Conservation (phyloP, 2,888 invertebrate genomes). For the Scotopteryx bipunctaria region DNA sequence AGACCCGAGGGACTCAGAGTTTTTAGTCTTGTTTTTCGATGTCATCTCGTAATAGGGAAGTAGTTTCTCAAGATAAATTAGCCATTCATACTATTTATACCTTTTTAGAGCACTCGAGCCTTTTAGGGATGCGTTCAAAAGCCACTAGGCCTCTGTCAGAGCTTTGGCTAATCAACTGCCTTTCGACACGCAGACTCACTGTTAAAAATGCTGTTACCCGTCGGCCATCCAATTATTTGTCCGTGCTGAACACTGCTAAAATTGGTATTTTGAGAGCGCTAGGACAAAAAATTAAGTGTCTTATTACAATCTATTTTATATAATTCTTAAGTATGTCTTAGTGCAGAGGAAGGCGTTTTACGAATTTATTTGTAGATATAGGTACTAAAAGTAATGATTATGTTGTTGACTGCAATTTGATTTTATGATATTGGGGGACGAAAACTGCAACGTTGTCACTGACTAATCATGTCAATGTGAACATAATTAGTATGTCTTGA, state of each 20-base stretch:
- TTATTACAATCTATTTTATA: too few species aligned
- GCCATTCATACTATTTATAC: not conserved
- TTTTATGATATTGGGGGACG: not conserved
- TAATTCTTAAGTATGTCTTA: too few species aligned
- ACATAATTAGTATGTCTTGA: constrained; percentile 5
- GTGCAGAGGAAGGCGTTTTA: not conserved
- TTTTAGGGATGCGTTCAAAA: too few species aligned
- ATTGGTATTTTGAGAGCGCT: too few species aligned
- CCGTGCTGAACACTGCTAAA: too few species aligned
- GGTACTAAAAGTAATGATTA: not conserved
- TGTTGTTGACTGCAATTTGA: not conserved
- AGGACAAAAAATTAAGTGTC: too few species aligned
- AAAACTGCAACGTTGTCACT: constrained; percentile 8
- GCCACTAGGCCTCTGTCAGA: too few species aligned
- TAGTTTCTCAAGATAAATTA: constrained; percentile 1
- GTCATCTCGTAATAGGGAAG: constrained; percentile 1
- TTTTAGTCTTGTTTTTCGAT: constrained; percentile 9
- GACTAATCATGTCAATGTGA: constrained; percentile 10
- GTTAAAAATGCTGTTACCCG: too few species aligned
- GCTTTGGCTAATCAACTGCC: too few species aligned
- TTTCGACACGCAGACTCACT: too few species aligned
- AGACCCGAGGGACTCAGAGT: constrained; percentile 1
- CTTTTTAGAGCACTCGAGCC: not conserved
- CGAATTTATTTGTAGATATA: not conserved
- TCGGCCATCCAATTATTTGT: too few species aligned